Base-by-base conservation (phyloP, 1,140 invertebrate species). In the Sesamia nonagrioides region DNA sequence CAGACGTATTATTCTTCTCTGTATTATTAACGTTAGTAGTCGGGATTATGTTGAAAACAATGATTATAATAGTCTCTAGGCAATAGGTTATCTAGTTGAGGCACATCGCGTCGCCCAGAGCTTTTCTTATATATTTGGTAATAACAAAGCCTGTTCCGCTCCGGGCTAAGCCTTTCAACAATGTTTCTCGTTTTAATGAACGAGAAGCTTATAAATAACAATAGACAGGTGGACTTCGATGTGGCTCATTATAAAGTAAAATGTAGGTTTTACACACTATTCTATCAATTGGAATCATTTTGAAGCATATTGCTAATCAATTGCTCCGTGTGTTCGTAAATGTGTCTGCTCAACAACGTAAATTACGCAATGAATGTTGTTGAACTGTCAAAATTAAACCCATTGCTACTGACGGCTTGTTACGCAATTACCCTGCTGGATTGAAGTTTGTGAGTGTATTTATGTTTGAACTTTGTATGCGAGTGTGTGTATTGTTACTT, bases 141-240 rank as follows among this genome's bases (percentile, higher is more conserved):
- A 63, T 42, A 63, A 63, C 17, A 63, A 63, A 4, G 21, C 54
- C n/a, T 56, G 21, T 27, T 6, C 3, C 7, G 33, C 60, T 63
- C 7, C 33, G 40, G 60, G 60, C 33, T 37, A 63, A 2, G 7
- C 15, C 60, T 42, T 21, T 18, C 17, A 63, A 40, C 7, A 40
- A 42, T 8, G 33, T 9, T 61, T 37, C 15, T 6, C 11, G 17
- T 63, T 63, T 63, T 63, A 63, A 42, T 63, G 60, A 63, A 63
- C 54, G 11, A 27, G 54, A 5, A 56, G 2, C 54, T 54, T 54
- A 21, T 56, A 56, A 33, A 56, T 56, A 27, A 27, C 18, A 56
- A 27, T 0, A 56, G 8, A 4, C 18, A 11, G 54, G 21, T 27
- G 18, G 18, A 56, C 18, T 33, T 21, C 54, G 11, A 56, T 33